phyloP scores from a whole-genome alignment of 2,888 invertebrate genomes.

The Platynereis dumerilii region DNA sequence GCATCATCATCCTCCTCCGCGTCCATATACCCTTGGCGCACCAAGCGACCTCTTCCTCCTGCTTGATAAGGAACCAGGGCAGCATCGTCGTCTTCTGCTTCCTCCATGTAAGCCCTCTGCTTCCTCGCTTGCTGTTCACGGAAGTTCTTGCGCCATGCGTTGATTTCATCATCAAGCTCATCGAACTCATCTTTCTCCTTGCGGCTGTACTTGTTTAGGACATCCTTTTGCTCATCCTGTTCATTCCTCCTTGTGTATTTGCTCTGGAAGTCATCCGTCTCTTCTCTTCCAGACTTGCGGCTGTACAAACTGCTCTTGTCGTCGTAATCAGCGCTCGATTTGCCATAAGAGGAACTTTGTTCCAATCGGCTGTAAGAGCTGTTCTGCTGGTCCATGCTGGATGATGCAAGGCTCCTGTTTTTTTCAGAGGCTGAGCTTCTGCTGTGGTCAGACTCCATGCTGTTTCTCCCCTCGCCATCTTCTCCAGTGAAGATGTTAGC shows the following conservation, averaged over 20 bases:
- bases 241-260: not conserved
- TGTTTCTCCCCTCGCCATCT: not conserved
- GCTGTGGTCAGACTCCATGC: slow-evolving; percentile 18
- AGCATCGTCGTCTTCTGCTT: slow-evolving; percentile 9
- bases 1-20: slow-evolving; percentile 1
- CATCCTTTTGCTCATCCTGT: not conserved
- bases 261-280: slow-evolving; percentile 6
- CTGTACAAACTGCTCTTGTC: no score
- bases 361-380: not conserved
- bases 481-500: not conserved
- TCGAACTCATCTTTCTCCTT: slow-evolving; percentile 7
- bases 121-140: not conserved
- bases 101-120: not conserved
- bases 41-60: slow-evolving; percentile 9
- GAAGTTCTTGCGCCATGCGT: slow-evolving; percentile 10
- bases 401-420: not conserved
- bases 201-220: slow-evolving; percentile 12
- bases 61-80: not conserved
- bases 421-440: not conserved
- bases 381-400: not conserved
- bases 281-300: not conserved
- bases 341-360: no score
- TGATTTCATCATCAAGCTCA: slow-evolving; percentile 14
- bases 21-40: slow-evolving; percentile 14
- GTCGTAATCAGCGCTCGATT: no score